phyloP scores from a whole-genome alignment of 2,113 vertebrate species.

The Esox niger region DNA sequence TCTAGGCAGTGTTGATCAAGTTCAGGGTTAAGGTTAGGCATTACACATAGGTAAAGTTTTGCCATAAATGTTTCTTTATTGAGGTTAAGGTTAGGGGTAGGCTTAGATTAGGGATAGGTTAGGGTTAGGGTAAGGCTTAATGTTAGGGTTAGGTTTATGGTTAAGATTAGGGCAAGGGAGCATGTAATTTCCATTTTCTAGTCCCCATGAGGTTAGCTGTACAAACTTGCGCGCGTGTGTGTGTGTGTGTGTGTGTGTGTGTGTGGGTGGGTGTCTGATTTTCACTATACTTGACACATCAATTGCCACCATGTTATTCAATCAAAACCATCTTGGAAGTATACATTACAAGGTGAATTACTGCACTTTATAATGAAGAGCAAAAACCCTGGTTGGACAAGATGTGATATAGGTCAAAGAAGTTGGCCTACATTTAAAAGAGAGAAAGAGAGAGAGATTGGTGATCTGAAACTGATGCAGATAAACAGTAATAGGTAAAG shows the following conservation, averaged over 20 bases:
- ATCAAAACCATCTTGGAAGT: not conserved
- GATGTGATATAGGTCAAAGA: constrained; percentile 18
- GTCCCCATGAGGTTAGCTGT: too few species aligned
- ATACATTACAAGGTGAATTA: not conserved
- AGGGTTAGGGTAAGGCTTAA: too few species aligned
- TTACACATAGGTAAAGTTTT: too few species aligned
- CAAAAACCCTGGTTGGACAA: constrained; percentile 6
- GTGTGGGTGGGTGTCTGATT: not conserved
- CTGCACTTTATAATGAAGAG: not conserved
- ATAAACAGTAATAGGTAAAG: not conserved
- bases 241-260: not conserved
- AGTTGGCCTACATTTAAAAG: constrained; percentile 22
- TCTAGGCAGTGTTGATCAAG: too few species aligned
- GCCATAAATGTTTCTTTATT: too few species aligned
- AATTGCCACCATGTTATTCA: too few species aligned
- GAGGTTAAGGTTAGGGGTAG: too few species aligned
- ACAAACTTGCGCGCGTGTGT: not conserved
- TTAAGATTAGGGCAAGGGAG: too few species aligned
- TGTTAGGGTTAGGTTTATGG: too few species aligned
- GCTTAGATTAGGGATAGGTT: too few species aligned
- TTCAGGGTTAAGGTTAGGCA: too few species aligned
- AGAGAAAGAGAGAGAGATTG: not conserved
- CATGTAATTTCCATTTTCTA: too few species aligned
- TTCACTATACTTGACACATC: not conserved
- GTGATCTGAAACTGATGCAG: not conserved